phyloP scores from a whole-genome alignment of 2,797 vertebrate species.

The Heteromormyrus szaboi region DNA sequence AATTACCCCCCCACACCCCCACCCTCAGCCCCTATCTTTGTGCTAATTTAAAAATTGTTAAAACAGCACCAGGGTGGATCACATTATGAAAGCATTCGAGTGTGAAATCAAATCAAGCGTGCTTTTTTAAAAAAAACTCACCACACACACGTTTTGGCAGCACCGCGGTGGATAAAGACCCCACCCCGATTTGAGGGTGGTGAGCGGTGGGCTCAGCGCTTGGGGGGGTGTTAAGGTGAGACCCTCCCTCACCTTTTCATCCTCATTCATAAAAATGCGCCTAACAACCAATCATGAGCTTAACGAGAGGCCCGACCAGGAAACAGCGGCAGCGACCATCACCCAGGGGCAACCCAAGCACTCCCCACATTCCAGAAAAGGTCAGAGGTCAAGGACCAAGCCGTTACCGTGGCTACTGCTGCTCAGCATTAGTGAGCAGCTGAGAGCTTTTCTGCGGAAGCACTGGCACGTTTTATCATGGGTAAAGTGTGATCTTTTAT shows the following conservation, averaged over 20 bases:
- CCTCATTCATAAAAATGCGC: background rate
- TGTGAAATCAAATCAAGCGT: conserved; percentile 17
- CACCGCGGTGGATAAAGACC: too few species aligned
- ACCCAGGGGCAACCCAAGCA: background rate
- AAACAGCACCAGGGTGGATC: conserved; percentile 30
- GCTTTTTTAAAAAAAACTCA: background rate
- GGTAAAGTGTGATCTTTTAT: background rate
- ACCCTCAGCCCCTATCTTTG: conserved; percentile 28
- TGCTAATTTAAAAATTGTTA: conserved; percentile 42
- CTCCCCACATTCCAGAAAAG: background rate
- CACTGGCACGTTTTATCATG: background rate
- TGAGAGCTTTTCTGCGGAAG: background rate
- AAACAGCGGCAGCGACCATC: background rate
- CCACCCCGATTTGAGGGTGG: background rate
- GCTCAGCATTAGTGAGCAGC: background rate
- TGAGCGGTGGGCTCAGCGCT: background rate
- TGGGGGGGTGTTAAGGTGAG: background rate
- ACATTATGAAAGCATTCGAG: conserved; percentile 23
- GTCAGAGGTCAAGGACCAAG: background rate
- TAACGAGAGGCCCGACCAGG: background rate
- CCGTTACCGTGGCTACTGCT: background rate
- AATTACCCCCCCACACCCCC: conserved; percentile 28
- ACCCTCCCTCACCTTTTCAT: background rate
- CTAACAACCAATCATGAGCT: background rate
- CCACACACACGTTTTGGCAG: background rate